phyloP scores from a whole-genome alignment of 1,140 invertebrate genomes.

The Drosophila prosaltans region DNA sequence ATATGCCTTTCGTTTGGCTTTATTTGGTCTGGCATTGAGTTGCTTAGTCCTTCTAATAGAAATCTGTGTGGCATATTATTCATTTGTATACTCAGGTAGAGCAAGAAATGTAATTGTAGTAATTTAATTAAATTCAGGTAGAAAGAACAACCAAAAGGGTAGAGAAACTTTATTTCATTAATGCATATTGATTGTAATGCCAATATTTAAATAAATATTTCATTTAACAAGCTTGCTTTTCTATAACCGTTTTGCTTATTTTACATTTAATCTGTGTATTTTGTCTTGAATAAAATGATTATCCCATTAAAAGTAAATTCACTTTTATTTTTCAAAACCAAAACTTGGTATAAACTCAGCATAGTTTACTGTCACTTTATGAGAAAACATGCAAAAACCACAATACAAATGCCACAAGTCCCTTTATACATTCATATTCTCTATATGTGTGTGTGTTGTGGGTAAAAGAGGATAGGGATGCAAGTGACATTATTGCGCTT shows the following conservation, averaged over 20 bases:
- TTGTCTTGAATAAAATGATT: neutral
- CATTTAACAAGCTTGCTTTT: no score
- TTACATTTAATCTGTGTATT: no score
- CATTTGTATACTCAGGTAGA: neutral
- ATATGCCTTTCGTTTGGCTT: neutral
- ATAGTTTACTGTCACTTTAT: neutral
- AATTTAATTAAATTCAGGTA: no score
- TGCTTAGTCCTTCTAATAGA: neutral
- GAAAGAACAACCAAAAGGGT: no score
- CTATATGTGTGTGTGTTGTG: neutral
- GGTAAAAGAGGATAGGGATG: neutral
- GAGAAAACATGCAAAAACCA: slow-evolving; percentile 1
- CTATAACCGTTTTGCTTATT: no score
- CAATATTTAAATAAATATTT: no score
- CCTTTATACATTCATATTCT: neutral
- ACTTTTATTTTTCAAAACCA: neutral
- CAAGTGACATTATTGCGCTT: slow-evolving; percentile 9
- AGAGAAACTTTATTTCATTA: no score
- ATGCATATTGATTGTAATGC: no score
- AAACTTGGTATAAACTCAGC: neutral
- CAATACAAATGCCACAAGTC: slow-evolving; percentile 6
- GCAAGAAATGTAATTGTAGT: no score
- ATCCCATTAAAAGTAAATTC: slow-evolving; percentile 2
- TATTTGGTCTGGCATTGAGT: neutral
- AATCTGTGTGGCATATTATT: slow-evolving; percentile 3